phyloP scores from a whole-genome alignment of 1,140 invertebrate genomes.

The Ladona fulva region DNA sequence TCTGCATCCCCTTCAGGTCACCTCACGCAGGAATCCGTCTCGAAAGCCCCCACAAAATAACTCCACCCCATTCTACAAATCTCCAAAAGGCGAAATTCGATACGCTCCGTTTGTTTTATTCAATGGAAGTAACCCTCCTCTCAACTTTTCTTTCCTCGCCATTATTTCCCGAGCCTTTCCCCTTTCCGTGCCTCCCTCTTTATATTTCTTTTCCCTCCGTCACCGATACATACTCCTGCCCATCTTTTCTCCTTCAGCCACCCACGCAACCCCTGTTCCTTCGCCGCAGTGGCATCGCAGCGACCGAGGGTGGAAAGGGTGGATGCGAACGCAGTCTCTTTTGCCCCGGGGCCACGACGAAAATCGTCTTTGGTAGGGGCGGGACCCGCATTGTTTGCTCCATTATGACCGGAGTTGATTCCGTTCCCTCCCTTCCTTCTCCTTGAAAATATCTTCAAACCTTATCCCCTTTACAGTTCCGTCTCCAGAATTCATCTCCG shows the following conservation, averaged over 20 bases:
- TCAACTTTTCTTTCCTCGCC: neutral
- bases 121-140: neutral
- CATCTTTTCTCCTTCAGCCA: too few species aligned
- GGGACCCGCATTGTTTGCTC: neutral
- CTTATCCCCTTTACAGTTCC: neutral
- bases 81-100: neutral
- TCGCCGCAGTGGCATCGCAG: neutral
- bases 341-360: neutral
- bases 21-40: too few species aligned
- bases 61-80: too few species aligned
- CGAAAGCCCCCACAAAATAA: too few species aligned
- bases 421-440: neutral
- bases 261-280: too few species aligned
- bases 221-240: neutral
- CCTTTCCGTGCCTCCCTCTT: neutral
- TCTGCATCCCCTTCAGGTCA: too few species aligned
- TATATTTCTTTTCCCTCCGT: neutral
- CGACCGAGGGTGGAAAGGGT: neutral
- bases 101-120: slow-evolving; percentile 9
- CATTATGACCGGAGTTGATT: slow-evolving; percentile 9
- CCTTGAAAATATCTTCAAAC: neutral
- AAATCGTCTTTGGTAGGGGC: neutral
- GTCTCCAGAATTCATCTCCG: neutral
- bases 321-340: neutral
- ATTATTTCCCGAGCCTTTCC: neutral